Evolutionary conservation across 30 jellyfish, hydroid and myxozoan species (phyloP).

Genomic region (Phacellophora camtschatica): DNA sequence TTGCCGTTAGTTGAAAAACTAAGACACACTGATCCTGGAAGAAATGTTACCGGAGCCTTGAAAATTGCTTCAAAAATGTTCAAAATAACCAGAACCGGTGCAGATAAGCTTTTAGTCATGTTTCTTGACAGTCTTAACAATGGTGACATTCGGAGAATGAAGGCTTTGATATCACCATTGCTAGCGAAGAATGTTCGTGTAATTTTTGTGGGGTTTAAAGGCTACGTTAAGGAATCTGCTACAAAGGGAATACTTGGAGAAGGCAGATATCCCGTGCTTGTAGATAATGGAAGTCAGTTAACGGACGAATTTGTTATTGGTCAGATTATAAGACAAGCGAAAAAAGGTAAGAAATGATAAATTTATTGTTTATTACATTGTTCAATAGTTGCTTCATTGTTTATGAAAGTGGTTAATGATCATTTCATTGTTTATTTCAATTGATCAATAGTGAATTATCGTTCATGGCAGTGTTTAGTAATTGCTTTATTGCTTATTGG

Average conservation of each 20-base stretch:
- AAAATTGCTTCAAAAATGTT: background rate
- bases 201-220: constrained; percentile 15
- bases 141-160: background rate
- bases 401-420: too few species aligned
- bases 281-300: background rate
- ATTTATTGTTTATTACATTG: too few species aligned
- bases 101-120: constrained; percentile 5
- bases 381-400: too few species aligned
- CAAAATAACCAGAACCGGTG: background rate
- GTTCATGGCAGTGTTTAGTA: too few species aligned
- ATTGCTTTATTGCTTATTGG: too few species aligned
- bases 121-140: constrained; percentile 32
- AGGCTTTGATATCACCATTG: background rate
- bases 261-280: constrained; percentile 20
- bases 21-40: constrained; percentile 18
- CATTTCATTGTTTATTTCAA: too few species aligned
- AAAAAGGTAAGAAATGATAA: constrained; percentile 61
- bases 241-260: constrained; percentile 14
- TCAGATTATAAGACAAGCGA: constrained; percentile 16
- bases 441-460: too few species aligned
- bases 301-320: background rate
- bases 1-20: background rate
- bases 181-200: constrained; percentile 12
- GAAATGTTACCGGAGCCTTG: background rate
- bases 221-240: constrained; percentile 20